Evolutionary conservation across 2,888 invertebrate species (phyloP).

Genomic region (Zeuzera pyrina): DNA sequence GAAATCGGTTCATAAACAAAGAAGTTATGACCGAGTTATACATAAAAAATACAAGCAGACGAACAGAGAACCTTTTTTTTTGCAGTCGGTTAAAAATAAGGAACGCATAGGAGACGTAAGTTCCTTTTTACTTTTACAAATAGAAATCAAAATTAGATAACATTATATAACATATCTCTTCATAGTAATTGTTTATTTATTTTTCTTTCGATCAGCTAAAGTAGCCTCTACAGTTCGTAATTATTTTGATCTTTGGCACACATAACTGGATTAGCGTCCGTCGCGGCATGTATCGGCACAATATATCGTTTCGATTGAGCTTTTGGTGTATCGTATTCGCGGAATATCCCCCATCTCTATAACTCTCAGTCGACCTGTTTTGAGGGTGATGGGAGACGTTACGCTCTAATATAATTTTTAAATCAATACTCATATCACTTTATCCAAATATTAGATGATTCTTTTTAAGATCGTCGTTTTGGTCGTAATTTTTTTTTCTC

Average conservation of each 20-base stretch:
- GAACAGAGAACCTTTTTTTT: too few relatives aligned
- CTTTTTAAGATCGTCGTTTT: too few relatives aligned
- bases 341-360: constrained; percentile 31
- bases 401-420: too few relatives aligned
- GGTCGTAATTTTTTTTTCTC: too few relatives aligned
- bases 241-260: constrained; percentile 37
- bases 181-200: not conserved
- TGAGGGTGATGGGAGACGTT: constrained; percentile 25
- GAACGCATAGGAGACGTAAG: not conserved
- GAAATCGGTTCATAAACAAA: too few relatives aligned
- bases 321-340: constrained; percentile 65
- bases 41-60: too few relatives aligned
- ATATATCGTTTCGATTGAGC: constrained; percentile 68
- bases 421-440: not conserved
- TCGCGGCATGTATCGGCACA: constrained; percentile 47
- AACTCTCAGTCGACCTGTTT: constrained; percentile 1
- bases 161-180: not conserved
- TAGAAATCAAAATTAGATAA: not conserved
- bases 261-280: constrained; percentile 63
- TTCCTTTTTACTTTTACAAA: not conserved
- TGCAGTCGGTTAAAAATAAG: too few relatives aligned
- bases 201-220: too few relatives aligned
- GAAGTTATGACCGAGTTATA: too few relatives aligned
- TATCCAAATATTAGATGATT: too few relatives aligned
- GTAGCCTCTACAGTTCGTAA: not conserved